A percentile compares a stretch with the other conserved stretches of the same genome.
Conservation (phyloP, 2,113 vertebrate species). For the Indicator indicator region DNA sequence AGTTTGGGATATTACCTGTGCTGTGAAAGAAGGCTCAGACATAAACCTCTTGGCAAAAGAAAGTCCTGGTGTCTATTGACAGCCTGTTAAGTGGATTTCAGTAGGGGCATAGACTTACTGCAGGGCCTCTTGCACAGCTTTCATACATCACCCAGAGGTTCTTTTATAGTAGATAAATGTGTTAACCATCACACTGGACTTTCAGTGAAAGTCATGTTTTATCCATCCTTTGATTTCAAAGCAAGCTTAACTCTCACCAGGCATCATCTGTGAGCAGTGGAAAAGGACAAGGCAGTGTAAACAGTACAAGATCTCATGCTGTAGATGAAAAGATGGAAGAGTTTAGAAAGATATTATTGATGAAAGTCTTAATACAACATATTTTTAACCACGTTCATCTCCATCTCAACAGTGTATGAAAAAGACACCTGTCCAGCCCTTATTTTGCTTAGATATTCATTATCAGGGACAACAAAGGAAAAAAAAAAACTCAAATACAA, state of each 20-base stretch:
- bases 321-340: not conserved
- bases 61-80: fast-evolving
- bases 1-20: not conserved
- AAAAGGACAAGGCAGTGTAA: not conserved
- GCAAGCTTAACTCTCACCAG: not conserved
- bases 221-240: not conserved
- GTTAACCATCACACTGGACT: not conserved
- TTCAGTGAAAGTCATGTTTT: not conserved
- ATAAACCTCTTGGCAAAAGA: not conserved
- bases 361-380: not conserved
- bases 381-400: not conserved
- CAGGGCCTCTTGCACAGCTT: not conserved
- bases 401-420: not conserved
- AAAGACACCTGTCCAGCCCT: not conserved
- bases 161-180: not conserved
- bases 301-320: not conserved
- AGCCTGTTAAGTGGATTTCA: not conserved
- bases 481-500: not conserved
- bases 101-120: not conserved
- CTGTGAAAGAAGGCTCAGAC: not conserved
- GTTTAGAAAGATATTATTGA: not conserved
- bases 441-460: not conserved
- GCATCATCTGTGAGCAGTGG: not conserved
- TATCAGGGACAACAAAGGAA: not conserved
- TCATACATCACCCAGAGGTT: not conserved